These are phyloP conservation scores for Aerospiza tachiro DNA, from an alignment of 2,797 vertebrate species.

Conservation along the genomic window DNA sequence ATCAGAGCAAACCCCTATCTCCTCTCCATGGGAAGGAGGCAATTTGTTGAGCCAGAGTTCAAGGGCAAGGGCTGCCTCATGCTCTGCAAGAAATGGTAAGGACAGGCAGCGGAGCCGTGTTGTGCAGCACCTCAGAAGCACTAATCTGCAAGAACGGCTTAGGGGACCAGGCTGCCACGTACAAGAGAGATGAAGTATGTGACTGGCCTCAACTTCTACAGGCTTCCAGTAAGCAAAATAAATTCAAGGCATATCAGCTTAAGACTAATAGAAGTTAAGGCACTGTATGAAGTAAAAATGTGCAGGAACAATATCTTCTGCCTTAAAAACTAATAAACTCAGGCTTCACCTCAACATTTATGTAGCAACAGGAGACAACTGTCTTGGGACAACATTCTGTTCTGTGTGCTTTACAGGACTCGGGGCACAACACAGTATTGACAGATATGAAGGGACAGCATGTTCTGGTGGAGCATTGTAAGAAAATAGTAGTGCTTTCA, in stretches of 20 bases:
- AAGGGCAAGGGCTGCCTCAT: neutral
- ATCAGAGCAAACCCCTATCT: neutral
- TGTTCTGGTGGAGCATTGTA: conserved; percentile 48
- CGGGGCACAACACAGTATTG: neutral
- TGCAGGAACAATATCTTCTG: conserved; percentile 31
- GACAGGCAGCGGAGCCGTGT: neutral
- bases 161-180: neutral
- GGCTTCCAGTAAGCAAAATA: conserved; percentile 22
- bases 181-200: neutral
- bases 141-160: neutral
- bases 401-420: conserved; percentile 15
- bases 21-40: neutral
- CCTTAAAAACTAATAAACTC: conserved; percentile 42
- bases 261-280: conserved; percentile 7
- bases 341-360: conserved; percentile 45
- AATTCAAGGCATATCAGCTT: neutral
- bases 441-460: conserved; percentile 1
- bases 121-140: neutral
- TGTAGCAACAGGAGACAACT: conserved; percentile 9
- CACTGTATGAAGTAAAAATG: neutral
- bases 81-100: neutral
- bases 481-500: conserved; percentile 61
- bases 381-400: conserved; percentile 17
- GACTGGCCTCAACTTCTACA: neutral
- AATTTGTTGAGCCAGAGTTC: neutral